Evolutionary conservation across 2,888 invertebrate genomes (phyloP).

Genomic region (Elegia similella): DNA sequence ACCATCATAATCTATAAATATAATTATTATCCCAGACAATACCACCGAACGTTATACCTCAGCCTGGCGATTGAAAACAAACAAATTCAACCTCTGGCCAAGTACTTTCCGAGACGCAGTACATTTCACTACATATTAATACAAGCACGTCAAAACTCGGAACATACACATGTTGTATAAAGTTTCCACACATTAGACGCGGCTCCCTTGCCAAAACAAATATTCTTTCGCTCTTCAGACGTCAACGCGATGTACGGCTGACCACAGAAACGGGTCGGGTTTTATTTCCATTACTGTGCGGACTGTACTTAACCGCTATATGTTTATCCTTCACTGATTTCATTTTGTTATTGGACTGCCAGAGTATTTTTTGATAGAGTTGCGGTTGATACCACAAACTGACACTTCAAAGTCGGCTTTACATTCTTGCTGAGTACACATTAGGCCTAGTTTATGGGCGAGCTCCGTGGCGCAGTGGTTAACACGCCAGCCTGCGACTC

Average conservation of each 20-base stretch:
- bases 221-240: constrained; percentile 7
- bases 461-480: too few relatives aligned
- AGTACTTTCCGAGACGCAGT: neutral
- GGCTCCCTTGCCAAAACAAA: constrained; percentile 8
- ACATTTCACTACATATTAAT: neutral
- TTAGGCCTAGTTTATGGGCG: too few relatives aligned
- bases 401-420: too few relatives aligned
- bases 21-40: too few relatives aligned
- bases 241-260: neutral
- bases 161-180: neutral
- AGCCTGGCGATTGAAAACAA: too few relatives aligned
- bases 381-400: too few relatives aligned
- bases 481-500: too few relatives aligned
- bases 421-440: too few relatives aligned
- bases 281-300: neutral
- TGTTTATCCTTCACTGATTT: neutral
- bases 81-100: too few relatives aligned
- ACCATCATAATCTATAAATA: too few relatives aligned
- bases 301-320: neutral
- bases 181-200: constrained; percentile 6
- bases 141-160: neutral
- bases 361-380: neutral
- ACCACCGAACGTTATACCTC: too few relatives aligned
- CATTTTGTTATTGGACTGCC: neutral
- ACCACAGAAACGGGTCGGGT: constrained; percentile 3